These are phyloP conservation scores for Peromyscus californicus DNA, from an alignment of 2,113 vertebrate genomes.

Conservation along the genomic window DNA sequence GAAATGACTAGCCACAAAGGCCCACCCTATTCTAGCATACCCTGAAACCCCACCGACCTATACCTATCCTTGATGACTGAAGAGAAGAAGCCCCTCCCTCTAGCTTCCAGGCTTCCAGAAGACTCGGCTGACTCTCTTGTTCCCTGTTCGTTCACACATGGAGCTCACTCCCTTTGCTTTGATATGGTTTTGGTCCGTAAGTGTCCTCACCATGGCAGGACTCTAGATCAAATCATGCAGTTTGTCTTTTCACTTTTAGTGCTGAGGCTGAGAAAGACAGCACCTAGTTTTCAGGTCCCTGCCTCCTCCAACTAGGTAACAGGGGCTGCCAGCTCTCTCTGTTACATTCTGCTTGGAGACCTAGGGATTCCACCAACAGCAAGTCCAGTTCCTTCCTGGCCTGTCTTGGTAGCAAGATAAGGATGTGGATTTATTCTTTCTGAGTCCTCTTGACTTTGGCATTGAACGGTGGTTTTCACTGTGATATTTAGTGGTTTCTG, in stretches of 20 bases:
- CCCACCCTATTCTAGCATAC: not conserved
- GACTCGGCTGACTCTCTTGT: not conserved
- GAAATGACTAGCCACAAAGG: not conserved
- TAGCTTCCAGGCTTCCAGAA: not conserved
- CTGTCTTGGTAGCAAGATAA: not conserved
- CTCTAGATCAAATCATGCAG: not conserved
- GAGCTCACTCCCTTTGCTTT: not conserved
- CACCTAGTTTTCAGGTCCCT: not conserved
- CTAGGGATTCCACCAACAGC: not conserved
- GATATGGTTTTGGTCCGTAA: not conserved
- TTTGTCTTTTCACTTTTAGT: not conserved
- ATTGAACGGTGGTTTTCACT: not conserved
- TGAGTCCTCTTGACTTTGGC: not conserved
- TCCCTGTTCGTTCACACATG: not conserved
- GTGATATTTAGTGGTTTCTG: not conserved
- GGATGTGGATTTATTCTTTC: not conserved
- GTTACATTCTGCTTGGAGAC: not conserved
- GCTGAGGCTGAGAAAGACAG: not conserved
- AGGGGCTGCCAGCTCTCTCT: not conserved
- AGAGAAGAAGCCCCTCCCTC: not conserved
- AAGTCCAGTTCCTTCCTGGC: not conserved
- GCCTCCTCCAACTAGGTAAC: not conserved
- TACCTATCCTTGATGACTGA: not conserved
- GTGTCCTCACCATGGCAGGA: not conserved
- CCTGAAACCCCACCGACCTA: not conserved